Conservation (phyloP, 2,888 invertebrate genomes). For the Protonemura montana region DNA sequence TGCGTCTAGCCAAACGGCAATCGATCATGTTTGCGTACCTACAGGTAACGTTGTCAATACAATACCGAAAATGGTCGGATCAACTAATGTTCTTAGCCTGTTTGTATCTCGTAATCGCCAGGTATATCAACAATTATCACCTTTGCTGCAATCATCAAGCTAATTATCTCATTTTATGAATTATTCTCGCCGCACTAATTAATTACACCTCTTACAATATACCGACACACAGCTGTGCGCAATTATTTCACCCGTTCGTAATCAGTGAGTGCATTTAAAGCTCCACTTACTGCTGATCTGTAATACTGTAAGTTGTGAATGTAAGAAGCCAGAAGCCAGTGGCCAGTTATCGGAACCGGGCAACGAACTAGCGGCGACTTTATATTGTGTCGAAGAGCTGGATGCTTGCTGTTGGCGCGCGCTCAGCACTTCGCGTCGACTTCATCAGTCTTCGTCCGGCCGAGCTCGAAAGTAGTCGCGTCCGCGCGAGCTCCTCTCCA, state of each 20-base stretch:
- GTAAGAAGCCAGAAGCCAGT: background rate
- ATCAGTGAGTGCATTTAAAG: background rate
- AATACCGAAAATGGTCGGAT: background rate
- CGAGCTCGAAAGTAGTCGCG: background rate
- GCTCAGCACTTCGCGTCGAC: background rate
- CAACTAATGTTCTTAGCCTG: background rate
- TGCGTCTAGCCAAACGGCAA: background rate
- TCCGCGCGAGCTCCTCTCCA: background rate
- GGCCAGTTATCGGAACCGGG: background rate
- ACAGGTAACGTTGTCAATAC: background rate
- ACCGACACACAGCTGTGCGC: background rate
- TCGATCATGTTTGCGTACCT: background rate
- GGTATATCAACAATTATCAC: background rate
- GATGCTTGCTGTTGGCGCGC: background rate
- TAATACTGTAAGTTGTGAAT: background rate
- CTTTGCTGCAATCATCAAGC: background rate
- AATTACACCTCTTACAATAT: background rate
- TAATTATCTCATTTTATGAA: background rate
- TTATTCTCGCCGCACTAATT: background rate
- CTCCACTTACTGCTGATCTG: background rate
- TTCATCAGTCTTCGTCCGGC: background rate
- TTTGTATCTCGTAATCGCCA: background rate
- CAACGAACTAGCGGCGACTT: background rate
- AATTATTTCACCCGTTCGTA: background rate
- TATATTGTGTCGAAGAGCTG: background rate